These are phyloP conservation scores for Lepidothrix coronata DNA, from an alignment of 2,113 vertebrate species.

Conservation along the genomic window DNA sequence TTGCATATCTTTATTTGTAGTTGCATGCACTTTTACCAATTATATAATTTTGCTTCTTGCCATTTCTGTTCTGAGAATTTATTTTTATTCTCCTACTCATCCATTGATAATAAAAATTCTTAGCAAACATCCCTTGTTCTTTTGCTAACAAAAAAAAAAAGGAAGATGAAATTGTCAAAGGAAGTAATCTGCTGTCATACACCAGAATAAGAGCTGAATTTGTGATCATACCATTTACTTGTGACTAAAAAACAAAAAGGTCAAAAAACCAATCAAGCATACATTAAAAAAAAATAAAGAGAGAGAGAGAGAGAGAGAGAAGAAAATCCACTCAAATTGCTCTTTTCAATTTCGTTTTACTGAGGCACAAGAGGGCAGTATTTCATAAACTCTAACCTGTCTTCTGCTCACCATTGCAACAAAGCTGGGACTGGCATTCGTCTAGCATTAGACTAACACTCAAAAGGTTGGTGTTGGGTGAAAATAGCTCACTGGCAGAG, in stretches of 20 bases:
- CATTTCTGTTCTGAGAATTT: not conserved
- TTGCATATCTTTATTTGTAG: not conserved
- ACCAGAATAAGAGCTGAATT: not conserved
- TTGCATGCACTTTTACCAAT: not conserved
- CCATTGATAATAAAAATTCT: not conserved
- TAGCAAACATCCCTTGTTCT: not conserved
- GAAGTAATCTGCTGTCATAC: not conserved
- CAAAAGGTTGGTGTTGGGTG: not conserved
- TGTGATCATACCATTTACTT: not conserved
- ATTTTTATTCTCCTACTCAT: not conserved
- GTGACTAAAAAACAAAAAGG: not conserved
- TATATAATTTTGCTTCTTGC: not conserved
- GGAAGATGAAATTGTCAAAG: not conserved
- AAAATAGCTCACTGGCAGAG: not conserved
- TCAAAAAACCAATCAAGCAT: too few species aligned
- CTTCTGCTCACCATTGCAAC: not conserved
- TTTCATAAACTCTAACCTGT: conserved; percentile 32
- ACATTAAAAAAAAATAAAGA: too few species aligned
- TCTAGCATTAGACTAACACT: not conserved
- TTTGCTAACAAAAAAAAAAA: not conserved
- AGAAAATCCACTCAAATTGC: not conserved
- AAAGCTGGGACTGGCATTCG: not conserved
- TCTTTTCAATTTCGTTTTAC: not conserved
- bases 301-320: rapidly evolving
- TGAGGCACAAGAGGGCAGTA: conserved; percentile 42